phyloP scores from a whole-genome alignment of 53 echinoderm and acorn worm species.

The Echinometra lucunter region DNA sequence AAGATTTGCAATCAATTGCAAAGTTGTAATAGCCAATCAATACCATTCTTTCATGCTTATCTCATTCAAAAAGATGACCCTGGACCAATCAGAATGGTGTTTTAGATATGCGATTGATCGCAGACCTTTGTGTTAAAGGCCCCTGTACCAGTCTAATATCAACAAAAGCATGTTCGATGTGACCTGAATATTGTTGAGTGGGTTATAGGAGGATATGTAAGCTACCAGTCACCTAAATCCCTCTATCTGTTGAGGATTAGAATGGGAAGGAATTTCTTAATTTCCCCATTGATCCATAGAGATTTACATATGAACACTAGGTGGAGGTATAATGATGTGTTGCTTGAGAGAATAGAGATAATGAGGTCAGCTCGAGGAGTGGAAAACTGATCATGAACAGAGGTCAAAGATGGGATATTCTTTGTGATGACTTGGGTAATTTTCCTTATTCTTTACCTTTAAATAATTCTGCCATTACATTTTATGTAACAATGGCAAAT shows the following conservation, averaged over 20 bases:
- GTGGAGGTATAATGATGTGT: background rate
- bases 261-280: background rate
- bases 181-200: background rate
- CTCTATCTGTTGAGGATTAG: background rate
- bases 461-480: too few species aligned
- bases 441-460: background rate
- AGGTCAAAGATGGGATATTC: background rate
- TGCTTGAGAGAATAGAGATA: background rate
- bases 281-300: background rate
- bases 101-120: too few species aligned
- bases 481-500: too few species aligned
- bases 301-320: background rate
- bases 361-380: background rate
- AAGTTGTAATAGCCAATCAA: too few species aligned
- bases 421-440: background rate
- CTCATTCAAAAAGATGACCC: too few species aligned
- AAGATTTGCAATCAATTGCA: too few species aligned
- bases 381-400: too few species aligned
- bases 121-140: too few species aligned
- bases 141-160: too few species aligned
- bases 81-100: too few species aligned
- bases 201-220: background rate
- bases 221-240: background rate
- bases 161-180: too few species aligned
- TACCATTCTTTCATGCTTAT: too few species aligned